phyloP scores from a whole-genome alignment of 2,888 invertebrate species.

The Drosophila prolongata region DNA sequence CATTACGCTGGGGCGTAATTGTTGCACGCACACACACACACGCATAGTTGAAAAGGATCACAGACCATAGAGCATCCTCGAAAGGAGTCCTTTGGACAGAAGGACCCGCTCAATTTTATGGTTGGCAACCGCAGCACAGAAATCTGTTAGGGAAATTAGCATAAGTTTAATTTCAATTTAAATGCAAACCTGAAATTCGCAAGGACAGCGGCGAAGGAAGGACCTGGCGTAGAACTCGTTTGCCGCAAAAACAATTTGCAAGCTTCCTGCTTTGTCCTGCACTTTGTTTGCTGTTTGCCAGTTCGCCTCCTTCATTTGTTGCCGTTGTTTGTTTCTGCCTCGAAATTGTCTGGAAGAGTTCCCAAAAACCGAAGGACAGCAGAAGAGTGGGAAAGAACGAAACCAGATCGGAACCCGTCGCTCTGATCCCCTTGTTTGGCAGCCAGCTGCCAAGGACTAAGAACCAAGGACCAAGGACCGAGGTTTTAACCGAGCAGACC shows the following conservation, averaged over 20 bases:
- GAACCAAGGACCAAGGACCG: not conserved
- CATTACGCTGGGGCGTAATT: constrained; percentile 78
- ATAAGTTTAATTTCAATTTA: constrained; percentile 73
- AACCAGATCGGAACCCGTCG: constrained; percentile 31
- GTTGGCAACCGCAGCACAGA: constrained; percentile 68
- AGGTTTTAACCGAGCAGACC: constrained; percentile 4
- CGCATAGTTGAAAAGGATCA: constrained; percentile 5
- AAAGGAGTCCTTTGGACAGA: constrained; percentile 1
- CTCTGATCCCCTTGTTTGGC: constrained; percentile 37
- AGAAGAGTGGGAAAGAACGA: constrained; percentile 10
- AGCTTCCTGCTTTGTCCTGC: constrained; percentile 63
- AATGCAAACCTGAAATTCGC: constrained; percentile 62
- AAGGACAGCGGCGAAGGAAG: constrained; percentile 10
- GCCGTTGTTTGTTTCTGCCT: constrained; percentile 32
- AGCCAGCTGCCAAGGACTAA: constrained; percentile 29
- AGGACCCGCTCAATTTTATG: constrained; percentile 69
- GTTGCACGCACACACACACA: constrained; percentile 54
- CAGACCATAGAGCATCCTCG: not conserved
- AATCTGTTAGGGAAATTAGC: constrained; percentile 70
- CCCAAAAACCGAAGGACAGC: constrained; percentile 20
- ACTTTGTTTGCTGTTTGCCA: constrained; percentile 25
- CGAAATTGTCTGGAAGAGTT: constrained; percentile 49
- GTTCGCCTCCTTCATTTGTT: constrained; percentile 28
- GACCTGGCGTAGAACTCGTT: constrained; percentile 54
- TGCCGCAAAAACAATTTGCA: constrained; percentile 71